Evolutionary conservation across 2,797 vertebrate species (phyloP), one percentile per base, ranked within the genome.

Genomic region (Spea hammondii): DNA sequence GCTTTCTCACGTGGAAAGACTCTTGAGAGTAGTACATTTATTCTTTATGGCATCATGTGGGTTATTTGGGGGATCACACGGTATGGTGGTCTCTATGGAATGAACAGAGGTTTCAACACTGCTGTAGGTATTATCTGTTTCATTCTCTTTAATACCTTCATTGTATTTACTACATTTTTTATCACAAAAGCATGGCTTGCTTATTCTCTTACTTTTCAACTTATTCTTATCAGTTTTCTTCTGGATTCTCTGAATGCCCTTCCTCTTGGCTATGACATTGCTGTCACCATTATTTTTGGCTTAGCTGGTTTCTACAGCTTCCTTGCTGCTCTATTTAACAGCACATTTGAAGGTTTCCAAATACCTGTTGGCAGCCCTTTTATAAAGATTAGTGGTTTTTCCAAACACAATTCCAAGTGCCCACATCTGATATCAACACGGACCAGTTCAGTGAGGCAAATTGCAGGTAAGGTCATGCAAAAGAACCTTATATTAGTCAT

Each of bases 271-370:
- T 97, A 94, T 0, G 94, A 96, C 85, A 85, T 93, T 0, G 92
- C 91, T 5, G 93, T 93, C 77, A 91, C 91, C 4, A 89, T 95
- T 79, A 85, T 94, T 82, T 96, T 96, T 3, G 95, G 96, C 13
- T 85, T 96, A 55, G 88, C 94, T 84, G 94, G 94, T 86, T 96
- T 96, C 80, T 97, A 96, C 84, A 94, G 91, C 86, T 97, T 96
- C 86, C 83, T 95, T 76, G 92, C 93, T 0, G 86, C 91, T 72
- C 86, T 96, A 70, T 90, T 92, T 85, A 95, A 88, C 84, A 88
- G 86, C 80, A 91, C 84, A 72, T 95, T 96, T 69, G 85, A 94
- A 87, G 88, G 86, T 1, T 92, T 93, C 12, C 92, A 88, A 79
- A 86, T 97, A n/a, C 94, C 94, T 3, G 48, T 94, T 49, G 95